These are phyloP conservation scores for Branchipolynoe longqiensis DNA, from an alignment of 2,888 invertebrate genomes.

Conservation along the genomic window DNA sequence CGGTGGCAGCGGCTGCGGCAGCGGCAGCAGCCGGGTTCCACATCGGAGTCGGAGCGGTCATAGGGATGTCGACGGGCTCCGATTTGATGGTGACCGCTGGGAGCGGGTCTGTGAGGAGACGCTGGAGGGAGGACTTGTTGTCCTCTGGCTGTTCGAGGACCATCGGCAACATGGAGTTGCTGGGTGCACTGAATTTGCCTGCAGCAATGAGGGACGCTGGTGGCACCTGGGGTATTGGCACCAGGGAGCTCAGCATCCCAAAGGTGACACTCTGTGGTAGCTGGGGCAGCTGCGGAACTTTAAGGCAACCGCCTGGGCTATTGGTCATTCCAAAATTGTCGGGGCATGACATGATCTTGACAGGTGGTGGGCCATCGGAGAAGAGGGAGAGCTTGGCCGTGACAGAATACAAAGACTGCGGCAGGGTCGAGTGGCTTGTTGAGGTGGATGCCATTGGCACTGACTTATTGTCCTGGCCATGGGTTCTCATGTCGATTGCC, in stretches of 20 bases:
- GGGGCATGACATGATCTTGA: not conserved
- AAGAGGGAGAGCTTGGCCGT: constrained; percentile 39
- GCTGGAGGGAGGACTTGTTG: constrained; percentile 36
- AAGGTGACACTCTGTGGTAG: not conserved
- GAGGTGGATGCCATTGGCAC: not conserved
- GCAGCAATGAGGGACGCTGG: not conserved
- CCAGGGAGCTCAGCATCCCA: not conserved
- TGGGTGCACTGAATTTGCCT: not conserved
- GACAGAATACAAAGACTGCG: constrained; percentile 7
- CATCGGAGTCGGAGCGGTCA: not conserved
- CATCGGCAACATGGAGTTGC: not conserved
- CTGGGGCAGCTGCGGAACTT: constrained; percentile 6
- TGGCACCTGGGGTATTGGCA: constrained; percentile 2
- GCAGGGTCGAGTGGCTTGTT: constrained; percentile 12
- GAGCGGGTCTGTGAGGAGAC: constrained; percentile 37
- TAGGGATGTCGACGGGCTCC: constrained; percentile 32
- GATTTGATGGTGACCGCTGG: constrained; percentile 3
- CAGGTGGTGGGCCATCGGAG: not conserved
- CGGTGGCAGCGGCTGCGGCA: not conserved
- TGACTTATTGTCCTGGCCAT: not conserved
- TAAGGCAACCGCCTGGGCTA: not conserved
- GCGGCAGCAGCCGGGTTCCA: not conserved
- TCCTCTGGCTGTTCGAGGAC: constrained; percentile 23
- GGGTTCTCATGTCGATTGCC: not conserved
- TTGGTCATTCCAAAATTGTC: not conserved